Percentiles rank a stretch among this genome's conserved stretches.
Evolutionary conservation across 1,140 invertebrate species (phyloP).

Genomic region (Eueides isabella): DNA sequence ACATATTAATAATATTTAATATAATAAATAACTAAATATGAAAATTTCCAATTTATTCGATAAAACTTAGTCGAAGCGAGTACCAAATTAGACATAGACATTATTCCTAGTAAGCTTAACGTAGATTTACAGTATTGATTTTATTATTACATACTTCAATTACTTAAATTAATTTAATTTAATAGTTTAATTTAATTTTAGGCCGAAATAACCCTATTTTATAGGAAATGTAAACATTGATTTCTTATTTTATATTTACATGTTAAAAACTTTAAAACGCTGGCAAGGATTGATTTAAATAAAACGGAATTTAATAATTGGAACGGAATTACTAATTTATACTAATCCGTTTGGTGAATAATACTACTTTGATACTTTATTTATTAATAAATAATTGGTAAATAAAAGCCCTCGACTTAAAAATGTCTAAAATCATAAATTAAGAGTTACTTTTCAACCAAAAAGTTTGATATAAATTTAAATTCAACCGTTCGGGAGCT

Average conservation of each 20-base stretch:
- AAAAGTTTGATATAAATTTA: too few species aligned
- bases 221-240: constrained; percentile 45
- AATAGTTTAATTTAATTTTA: constrained; percentile 29
- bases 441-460: too few species aligned
- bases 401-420: too few species aligned
- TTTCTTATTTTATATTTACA: constrained; percentile 25
- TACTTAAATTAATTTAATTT: constrained; percentile 33
- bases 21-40: background rate
- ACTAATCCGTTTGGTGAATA: background rate
- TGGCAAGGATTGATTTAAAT: constrained; percentile 19
- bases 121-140: constrained; percentile 36
- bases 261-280: constrained; percentile 15
- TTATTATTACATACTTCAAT: constrained; percentile 15
- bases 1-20: background rate
- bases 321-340: background rate
- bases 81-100: constrained; percentile 35
- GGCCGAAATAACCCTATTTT: constrained; percentile 60
- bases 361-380: background rate
- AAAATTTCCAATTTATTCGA: background rate
- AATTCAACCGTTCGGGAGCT: too few species aligned
- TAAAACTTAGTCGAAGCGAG: constrained; percentile 12
- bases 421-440: too few species aligned
- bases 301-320: background rate
- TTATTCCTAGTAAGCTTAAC: constrained; percentile 27
- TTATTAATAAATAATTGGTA: background rate